Evolutionary conservation across 2,113 vertebrate genomes (phyloP), one percentile per base, ranked within the genome.

Genomic region (Narcine bancroftii): DNA sequence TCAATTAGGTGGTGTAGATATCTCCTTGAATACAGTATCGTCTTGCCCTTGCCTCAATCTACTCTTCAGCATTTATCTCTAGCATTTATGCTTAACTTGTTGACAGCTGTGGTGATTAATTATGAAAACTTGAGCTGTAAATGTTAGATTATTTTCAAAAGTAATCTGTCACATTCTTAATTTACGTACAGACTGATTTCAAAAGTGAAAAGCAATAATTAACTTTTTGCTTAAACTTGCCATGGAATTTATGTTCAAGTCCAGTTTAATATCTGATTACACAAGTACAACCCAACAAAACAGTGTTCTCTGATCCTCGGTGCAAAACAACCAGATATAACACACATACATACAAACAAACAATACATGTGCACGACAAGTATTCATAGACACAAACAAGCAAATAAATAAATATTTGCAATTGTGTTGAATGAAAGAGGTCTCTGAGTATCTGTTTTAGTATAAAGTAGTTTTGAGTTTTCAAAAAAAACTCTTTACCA

Each of bases 401-500:
- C n/a, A n/a, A n/a, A n/a, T n/a, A n/a, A n/a, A n/a, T n/a, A n/a
- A n/a, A n/a, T n/a, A n/a, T n/a, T n/a, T 87, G 81, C 15, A 60
- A 17, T 87, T 17, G 13, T 87, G 53, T 87, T 60, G 53, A 15
- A 60, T 39, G 53, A 53, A 19, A 87, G 81, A 56, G 15, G 15
- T 60, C 13, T 87, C 47, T n/a, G 29, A 85, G 45, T 39, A 33
- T 36, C n/a, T 87, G 29, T 3, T 10, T 15, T 85, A 36, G 81
- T 87, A 36, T 56, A 63, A 63, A 60, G 53, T 60, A 87, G 66
- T 69, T 69, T 60, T 36, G 21, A 19, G 3, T 24, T 69, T 26
- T 91, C 39, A 47, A 69, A 87, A 69, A 53, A 91, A 91, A 66
- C 39, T 66, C 42, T 45, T 66, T 91, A 65, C 89, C 42, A 45